These are phyloP conservation scores for Apteryx owenii DNA, from an alignment of 2,113 vertebrate genomes.

Conservation along the genomic window DNA sequence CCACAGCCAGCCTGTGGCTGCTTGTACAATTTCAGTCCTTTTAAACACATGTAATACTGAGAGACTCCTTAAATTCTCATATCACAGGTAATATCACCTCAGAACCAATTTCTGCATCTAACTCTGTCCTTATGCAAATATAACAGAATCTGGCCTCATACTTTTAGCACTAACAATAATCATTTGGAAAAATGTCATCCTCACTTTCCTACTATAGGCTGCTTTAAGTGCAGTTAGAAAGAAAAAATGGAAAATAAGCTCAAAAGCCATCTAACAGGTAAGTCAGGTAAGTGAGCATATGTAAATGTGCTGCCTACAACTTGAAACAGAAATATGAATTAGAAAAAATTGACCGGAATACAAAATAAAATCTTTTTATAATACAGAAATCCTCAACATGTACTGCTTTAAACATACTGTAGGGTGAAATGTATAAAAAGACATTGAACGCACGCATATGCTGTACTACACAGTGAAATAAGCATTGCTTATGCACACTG, in stretches of 20 bases:
- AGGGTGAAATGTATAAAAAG: neutral
- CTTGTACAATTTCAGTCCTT: neutral
- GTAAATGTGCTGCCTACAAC: neutral
- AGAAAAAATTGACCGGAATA: neutral
- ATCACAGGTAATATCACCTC: neutral
- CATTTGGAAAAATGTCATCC: neutral
- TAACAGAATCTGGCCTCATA: neutral
- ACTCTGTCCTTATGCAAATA: neutral
- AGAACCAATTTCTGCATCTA: neutral
- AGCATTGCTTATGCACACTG: neutral
- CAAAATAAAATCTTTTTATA: neutral
- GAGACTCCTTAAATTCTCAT: neutral
- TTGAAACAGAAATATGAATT: neutral
- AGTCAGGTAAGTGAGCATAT: neutral
- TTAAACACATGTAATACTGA: neutral
- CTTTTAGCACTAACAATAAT: neutral
- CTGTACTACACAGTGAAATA: neutral
- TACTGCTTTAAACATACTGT: neutral
- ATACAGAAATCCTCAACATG: neutral
- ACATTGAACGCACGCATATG: neutral
- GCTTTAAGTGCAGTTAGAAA: neutral
- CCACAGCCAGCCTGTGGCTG: neutral
- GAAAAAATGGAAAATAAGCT: neutral
- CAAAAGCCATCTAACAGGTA: neutral
- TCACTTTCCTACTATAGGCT: neutral